Conservation (phyloP, 2,888 invertebrate species). For the Belgica antarctica region DNA sequence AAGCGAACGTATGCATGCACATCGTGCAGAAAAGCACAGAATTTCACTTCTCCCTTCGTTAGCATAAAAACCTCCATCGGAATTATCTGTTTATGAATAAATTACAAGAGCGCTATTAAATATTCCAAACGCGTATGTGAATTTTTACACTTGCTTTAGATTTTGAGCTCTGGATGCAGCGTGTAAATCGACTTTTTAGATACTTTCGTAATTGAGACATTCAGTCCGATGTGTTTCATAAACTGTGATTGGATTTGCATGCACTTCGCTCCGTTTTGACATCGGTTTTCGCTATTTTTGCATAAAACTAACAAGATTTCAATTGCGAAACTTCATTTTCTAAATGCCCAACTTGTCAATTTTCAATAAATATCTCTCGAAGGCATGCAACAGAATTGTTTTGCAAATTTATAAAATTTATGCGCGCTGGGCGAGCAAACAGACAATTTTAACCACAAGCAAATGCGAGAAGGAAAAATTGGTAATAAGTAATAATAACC, state of each 20-base stretch:
- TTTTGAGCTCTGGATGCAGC: too few species aligned
- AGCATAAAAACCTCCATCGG: conserved; percentile 8
- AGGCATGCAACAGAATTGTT: background rate
- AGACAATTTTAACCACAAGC: background rate
- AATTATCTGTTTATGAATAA: conserved; percentile 39
- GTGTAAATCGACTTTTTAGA: too few species aligned
- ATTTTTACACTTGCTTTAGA: conserved; percentile 33
- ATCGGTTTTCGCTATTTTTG: too few species aligned
- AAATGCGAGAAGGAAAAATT: too few species aligned
- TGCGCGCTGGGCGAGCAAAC: background rate
- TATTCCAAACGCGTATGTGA: conserved; percentile 30
- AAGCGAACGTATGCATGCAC: background rate
- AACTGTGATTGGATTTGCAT: too few species aligned
- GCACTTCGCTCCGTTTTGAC: too few species aligned
- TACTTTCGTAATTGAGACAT: too few species aligned
- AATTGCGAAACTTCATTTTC: too few species aligned
- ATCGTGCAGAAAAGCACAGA: background rate
- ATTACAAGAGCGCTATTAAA: conserved; percentile 13
- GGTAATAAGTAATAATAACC: too few species aligned
- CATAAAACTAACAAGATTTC: too few species aligned
- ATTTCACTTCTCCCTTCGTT: background rate
- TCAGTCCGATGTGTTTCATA: too few species aligned
- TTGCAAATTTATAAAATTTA: conserved; percentile 22
- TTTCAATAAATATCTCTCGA: conserved; percentile 35
- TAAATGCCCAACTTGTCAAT: too few species aligned